Evolutionary conservation across 2,888 invertebrate genomes (phyloP).

Genomic region (Iselma pallidipennis): DNA sequence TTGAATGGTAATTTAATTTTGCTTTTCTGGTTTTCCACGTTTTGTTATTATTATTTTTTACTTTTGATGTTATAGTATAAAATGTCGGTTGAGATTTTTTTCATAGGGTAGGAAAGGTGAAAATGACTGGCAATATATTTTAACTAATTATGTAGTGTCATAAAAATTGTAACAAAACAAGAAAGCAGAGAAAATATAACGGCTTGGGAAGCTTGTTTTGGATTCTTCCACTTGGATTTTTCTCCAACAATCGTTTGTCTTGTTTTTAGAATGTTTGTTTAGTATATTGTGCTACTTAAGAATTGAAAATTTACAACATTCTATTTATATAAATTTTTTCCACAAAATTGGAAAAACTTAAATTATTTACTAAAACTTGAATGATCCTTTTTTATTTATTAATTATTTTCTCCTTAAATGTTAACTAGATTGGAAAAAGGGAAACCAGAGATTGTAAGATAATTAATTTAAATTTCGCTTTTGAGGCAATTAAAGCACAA

Average conservation of each 20-base stretch:
- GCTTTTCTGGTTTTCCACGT: slow-evolving; percentile 1
- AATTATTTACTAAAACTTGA: no score
- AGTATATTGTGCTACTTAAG: slow-evolving; percentile 5
- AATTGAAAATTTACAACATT: slow-evolving; percentile 21
- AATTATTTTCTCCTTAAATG: no score
- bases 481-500: no score
- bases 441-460: no score
- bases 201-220: slow-evolving; percentile 18
- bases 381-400: no score
- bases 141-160: slow-evolving; percentile 15
- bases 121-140: slow-evolving; percentile 6
- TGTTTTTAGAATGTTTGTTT: slow-evolving; percentile 21
- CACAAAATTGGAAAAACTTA: neutral
- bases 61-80: neutral
- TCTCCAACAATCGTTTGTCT: slow-evolving; percentile 24
- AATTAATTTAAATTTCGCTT: no score
- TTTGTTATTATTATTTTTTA: neutral
- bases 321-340: slow-evolving; percentile 3
- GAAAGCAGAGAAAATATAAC: slow-evolving; percentile 11
- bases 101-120: neutral
- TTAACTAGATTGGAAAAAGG: no score
- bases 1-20: slow-evolving; percentile 15
- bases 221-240: slow-evolving; percentile 21
- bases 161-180: slow-evolving; percentile 17
- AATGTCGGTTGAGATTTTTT: slow-evolving; percentile 1